Conservation (phyloP, 1,140 invertebrate species). For the Cepaea nemoralis region DNA sequence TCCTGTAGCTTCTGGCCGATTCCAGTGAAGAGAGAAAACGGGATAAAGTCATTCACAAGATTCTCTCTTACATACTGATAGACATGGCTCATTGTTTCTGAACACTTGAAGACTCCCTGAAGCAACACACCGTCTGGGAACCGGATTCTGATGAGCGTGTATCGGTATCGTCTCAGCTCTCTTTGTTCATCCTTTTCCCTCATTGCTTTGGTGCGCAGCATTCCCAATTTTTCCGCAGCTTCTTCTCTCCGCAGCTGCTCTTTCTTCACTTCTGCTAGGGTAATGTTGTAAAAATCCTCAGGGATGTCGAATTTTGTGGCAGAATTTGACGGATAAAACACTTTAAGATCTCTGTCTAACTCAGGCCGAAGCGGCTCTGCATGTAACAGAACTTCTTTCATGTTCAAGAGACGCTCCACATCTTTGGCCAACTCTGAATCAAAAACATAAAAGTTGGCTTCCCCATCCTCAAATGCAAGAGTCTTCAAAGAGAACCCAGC, state of each 20-base stretch:
- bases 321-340: conserved; percentile 84
- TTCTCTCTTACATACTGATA: conserved; percentile 64
- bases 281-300: conserved; percentile 84
- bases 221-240: conserved; percentile 83
- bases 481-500: conserved; percentile 80
- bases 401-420: conserved; percentile 74
- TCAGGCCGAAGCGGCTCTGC: conserved; percentile 86
- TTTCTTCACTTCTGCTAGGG: conserved; percentile 84
- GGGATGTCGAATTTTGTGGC: conserved; percentile 79
- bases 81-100: conserved; percentile 61
- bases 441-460: conserved; percentile 68
- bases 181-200: conserved; percentile 86
- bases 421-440: conserved; percentile 59
- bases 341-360: conserved; percentile 86
- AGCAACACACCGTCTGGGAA: conserved; percentile 82
- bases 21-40: conserved; percentile 61
- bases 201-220: conserved; percentile 92
- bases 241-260: conserved; percentile 82
- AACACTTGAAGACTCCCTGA: conserved; percentile 68
- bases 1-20: conserved; percentile 62
- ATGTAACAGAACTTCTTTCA: conserved; percentile 81
- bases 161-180: conserved; percentile 86
- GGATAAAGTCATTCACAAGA: conserved; percentile 67
- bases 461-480: conserved; percentile 61
- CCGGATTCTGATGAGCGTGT: conserved; percentile 84